These are phyloP conservation scores for Oreocharis arfaki DNA, from an alignment of 2,113 vertebrate genomes.

Conservation along the genomic window DNA sequence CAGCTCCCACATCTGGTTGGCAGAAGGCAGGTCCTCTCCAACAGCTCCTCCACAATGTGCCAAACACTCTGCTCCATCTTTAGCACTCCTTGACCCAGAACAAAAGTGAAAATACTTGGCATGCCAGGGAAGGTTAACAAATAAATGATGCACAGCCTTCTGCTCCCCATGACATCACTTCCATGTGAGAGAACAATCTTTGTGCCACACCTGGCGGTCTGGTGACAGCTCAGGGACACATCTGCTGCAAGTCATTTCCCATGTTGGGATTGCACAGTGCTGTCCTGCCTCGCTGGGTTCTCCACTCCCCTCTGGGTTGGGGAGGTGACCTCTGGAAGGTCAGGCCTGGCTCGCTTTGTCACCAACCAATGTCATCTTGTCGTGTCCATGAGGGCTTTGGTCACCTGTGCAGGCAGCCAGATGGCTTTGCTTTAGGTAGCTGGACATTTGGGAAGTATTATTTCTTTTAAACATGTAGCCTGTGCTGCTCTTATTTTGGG, in stretches of 20 bases:
- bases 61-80: conserved; percentile 29
- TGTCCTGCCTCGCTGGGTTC: not conserved
- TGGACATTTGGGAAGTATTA: conserved; percentile 14
- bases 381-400: not conserved
- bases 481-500: not conserved
- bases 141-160: not conserved
- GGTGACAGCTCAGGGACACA: not conserved
- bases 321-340: not conserved
- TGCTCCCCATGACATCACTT: not conserved
- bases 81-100: conserved; percentile 21
- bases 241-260: not conserved
- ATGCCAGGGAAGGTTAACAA: conserved; percentile 12
- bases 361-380: not conserved
- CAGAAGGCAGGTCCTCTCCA: conserved; percentile 37
- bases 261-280: not conserved
- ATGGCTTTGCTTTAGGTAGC: not conserved
- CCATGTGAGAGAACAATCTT: not conserved
- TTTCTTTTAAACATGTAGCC: not conserved
- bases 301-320: not conserved
- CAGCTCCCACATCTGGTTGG: conserved; percentile 31
- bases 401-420: not conserved
- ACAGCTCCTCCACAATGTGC: not conserved
- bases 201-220: not conserved
- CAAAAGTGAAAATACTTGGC: conserved; percentile 51
- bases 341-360: not conserved